Evolutionary conservation across 2,113 vertebrate species (phyloP), one percentile per base, ranked within the genome.

Genomic region (Tetrao urogallus): DNA sequence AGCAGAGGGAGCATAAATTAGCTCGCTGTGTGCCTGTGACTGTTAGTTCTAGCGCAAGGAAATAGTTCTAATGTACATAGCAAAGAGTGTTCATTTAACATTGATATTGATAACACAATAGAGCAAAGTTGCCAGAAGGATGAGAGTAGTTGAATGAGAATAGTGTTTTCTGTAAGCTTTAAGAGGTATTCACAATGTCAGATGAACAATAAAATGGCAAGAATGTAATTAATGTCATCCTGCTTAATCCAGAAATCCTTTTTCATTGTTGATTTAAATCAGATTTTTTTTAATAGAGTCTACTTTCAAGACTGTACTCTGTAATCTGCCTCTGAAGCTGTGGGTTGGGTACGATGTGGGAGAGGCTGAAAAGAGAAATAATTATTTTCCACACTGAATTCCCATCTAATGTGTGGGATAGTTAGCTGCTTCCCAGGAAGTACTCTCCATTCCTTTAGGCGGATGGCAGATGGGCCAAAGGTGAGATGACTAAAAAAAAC

Each of bases 181-280:
- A 70, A 86, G 28, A 74, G 30, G 75, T 86, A 81, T 83, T 85
- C 30, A 74, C 60, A 86, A 77, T 56, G 71, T 92, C 71, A 82
- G 63, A 80, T 89, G 87, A 77, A 92, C 93, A 94, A 94, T 77
- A 91, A 87, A 72, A 64, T 94, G 85, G 32, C 42, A 92, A 88
- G 45, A 40, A 74, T 83, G 73, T 89, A 93, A 93, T 93, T 91
- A 80, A 86, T 77, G 47, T 87, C 56, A 92, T 85, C 82, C 82
- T 80, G 65, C 27, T 94, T 92, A 92, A 96, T 92, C 25, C 47
- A 93, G 72, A 93, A 74, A 74, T 85, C 4, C 43, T 58, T 78
- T 60, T 30, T 54, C 8, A 14, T 60, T 87, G 36, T 85, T 91
- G 64, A 77, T 94, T 92, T 92, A 94, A 91, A 82, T 80, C 6